phyloP scores from a whole-genome alignment of 2,113 vertebrate species.

The Dendropsophus ebraccatus region DNA sequence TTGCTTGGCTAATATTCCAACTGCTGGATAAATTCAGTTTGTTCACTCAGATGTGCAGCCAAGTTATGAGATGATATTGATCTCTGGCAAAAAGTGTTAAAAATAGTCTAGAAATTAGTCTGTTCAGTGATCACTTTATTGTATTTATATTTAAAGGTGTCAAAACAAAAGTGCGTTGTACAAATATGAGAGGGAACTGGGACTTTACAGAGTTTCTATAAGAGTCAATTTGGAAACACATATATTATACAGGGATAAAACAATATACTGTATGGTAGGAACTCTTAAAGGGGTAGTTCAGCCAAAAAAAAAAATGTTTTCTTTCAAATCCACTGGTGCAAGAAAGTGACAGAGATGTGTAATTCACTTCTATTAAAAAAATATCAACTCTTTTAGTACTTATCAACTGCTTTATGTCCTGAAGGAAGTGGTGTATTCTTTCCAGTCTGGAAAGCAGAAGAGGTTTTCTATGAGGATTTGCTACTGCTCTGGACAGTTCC shows the following conservation, averaged over 20 bases:
- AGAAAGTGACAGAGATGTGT: too few relatives aligned
- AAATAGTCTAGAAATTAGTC: neutral
- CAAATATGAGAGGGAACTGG: neutral
- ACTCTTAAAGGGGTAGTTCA: too few relatives aligned
- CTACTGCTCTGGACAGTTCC: too few relatives aligned
- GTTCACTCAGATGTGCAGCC: neutral
- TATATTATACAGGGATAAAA: neutral
- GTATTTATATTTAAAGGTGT: neutral
- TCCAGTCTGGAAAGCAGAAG: too few relatives aligned
- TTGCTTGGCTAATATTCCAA: neutral
- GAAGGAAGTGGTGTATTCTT: too few relatives aligned
- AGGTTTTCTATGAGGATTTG: too few relatives aligned
- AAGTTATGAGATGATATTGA: neutral
- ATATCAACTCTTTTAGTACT: too few relatives aligned
- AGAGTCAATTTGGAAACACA: neutral
- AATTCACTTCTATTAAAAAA: too few relatives aligned
- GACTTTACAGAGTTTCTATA: neutral
- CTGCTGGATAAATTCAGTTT: neutral
- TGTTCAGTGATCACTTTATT: neutral
- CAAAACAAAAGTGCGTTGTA: neutral
- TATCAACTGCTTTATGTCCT: too few relatives aligned
- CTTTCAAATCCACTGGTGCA: too few relatives aligned
- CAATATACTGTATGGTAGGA: too few relatives aligned
- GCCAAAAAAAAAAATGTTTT: neutral
- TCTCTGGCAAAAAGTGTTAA: neutral